Evolutionary conservation across 1,140 invertebrate genomes (phyloP).

Genomic region (Planococcus citri): DNA sequence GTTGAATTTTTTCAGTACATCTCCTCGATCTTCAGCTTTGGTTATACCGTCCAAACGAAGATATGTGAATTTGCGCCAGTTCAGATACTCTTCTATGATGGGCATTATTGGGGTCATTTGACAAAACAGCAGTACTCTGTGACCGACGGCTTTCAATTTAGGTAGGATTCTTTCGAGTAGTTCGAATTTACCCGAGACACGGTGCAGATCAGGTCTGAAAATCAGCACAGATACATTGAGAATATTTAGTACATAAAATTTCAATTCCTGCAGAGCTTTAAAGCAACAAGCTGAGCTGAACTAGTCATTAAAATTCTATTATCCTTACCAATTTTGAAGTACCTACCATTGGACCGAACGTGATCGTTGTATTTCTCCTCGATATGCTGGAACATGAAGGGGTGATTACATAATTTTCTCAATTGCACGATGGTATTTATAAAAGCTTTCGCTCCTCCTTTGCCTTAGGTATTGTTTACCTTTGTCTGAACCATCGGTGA

Average conservation of each 20-base stretch:
- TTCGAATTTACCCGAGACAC: conserved; percentile 97
- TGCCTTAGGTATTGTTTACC: conserved; percentile 89
- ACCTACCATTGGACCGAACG: conserved; percentile 50
- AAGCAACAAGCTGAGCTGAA: not conserved
- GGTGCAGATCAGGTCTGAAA: conserved; percentile 71
- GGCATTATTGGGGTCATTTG: conserved; percentile 99
- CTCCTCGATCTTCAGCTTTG: conserved; percentile 93
- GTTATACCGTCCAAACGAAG: conserved; percentile 85
- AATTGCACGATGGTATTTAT: conserved; percentile 99
- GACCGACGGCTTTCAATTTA: conserved; percentile 80
- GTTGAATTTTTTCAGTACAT: conserved; percentile 86
- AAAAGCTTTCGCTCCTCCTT: conserved; percentile 89
- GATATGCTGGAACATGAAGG: conserved; percentile 98
- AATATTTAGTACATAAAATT: conserved; percentile 1
- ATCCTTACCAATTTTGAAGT: conserved; percentile 52
- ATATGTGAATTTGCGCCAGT: conserved; percentile 42
- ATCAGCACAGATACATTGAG: too few species aligned
- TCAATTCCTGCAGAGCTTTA: too few species aligned
- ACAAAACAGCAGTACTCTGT: conserved; percentile 93
- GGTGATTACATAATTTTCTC: conserved; percentile 96
- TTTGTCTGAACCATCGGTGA: conserved; percentile 91
- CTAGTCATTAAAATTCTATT: conserved; percentile 29
- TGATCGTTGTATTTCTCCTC: conserved; percentile 95
- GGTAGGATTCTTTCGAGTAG: conserved; percentile 92
- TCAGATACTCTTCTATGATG: conserved; percentile 95